Conservation (phyloP, 2,888 invertebrate species). For the Myopa tessellatipennis region DNA sequence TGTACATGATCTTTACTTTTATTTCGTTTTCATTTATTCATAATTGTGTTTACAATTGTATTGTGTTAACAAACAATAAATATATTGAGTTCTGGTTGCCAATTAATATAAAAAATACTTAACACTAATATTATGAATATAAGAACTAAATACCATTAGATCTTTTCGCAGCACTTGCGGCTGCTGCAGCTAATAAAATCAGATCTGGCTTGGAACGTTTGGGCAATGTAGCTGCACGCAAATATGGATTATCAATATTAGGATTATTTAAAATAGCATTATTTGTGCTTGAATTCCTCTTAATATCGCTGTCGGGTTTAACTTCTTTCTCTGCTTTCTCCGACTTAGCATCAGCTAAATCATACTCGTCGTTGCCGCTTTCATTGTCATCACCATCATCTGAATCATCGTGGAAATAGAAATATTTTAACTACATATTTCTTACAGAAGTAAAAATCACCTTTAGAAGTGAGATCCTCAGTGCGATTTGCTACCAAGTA, state of each 20-base stretch:
- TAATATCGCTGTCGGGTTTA: constrained; percentile 65
- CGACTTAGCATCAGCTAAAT: constrained; percentile 60
- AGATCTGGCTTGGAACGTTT: constrained; percentile 61
- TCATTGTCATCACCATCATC: constrained; percentile 64
- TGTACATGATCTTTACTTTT: too few species aligned
- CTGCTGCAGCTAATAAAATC: constrained; percentile 42
- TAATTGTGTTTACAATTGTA: too few species aligned
- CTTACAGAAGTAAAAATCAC: constrained; percentile 51
- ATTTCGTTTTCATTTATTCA: too few species aligned
- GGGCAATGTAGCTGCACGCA: constrained; percentile 69
- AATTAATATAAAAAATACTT: too few species aligned
- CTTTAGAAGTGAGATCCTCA: constrained; percentile 72
- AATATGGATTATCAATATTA: constrained; percentile 81
- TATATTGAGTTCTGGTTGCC: too few species aligned
- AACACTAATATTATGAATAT: background rate
- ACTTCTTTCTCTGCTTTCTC: constrained; percentile 64
- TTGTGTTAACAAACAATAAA: too few species aligned
- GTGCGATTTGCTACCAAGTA: constrained; percentile 76
- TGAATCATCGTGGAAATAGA: background rate
- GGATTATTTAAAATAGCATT: constrained; percentile 68
- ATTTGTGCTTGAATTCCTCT: constrained; percentile 68
- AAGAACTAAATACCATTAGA: background rate
- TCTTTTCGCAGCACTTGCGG: background rate
- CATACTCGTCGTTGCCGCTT: constrained; percentile 66
- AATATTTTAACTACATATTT: constrained; percentile 1